Conservation (phyloP, 2,113 vertebrate genomes). For the Uria aalge region DNA sequence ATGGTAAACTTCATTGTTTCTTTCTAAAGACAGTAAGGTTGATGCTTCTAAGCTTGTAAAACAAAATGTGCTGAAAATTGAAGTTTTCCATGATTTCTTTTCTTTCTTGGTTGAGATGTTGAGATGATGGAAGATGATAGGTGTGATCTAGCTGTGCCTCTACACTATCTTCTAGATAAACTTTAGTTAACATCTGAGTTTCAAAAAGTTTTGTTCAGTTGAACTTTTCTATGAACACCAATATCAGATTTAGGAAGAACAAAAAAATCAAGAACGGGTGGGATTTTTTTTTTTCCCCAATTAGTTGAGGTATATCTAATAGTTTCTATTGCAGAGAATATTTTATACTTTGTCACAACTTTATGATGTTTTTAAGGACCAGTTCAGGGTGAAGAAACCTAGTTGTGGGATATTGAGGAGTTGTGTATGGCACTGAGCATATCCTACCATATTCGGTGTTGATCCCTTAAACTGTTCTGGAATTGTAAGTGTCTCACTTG, state of each 20-base stretch:
- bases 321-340: not conserved
- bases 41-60: not conserved
- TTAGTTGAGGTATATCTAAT: not conserved
- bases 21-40: not conserved
- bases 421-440: not conserved
- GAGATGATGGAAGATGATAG: not conserved
- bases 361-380: not conserved
- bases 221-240: not conserved
- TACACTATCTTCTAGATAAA: not conserved
- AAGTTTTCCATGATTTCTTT: not conserved
- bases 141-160: not conserved
- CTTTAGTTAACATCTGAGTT: not conserved
- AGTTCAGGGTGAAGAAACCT: not conserved
- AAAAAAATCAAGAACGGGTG: not conserved
- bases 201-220: not conserved
- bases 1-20: not conserved
- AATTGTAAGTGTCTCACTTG: not conserved
- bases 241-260: not conserved
- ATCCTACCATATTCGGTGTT: not conserved
- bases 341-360: not conserved
- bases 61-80: not conserved
- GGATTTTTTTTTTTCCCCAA: not conserved
- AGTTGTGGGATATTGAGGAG: not conserved
- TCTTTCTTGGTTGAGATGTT: not conserved
- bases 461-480: not conserved